phyloP scores from a whole-genome alignment of 2,888 invertebrate species.

The Apantesis nais region DNA sequence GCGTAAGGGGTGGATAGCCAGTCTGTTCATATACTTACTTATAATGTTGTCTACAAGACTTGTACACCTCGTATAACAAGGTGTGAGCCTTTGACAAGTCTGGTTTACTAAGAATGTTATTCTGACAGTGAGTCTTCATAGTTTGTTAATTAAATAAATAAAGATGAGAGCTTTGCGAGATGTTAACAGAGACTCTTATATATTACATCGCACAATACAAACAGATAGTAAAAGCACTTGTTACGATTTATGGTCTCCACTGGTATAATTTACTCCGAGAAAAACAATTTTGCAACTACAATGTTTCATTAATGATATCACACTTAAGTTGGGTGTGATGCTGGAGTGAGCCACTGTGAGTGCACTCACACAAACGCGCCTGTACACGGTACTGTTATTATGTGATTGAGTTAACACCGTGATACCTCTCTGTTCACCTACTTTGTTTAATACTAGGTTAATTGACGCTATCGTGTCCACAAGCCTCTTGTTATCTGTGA shows the following conservation, averaged over 20 bases:
- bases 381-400: not conserved
- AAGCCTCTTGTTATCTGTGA: not conserved
- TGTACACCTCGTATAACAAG: too few species aligned
- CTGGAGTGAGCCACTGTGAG: not conserved
- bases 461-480: slow-evolving; percentile 4
- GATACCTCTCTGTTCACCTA: slow-evolving; percentile 1
- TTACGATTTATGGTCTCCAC: not conserved
- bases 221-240: not conserved
- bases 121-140: too few species aligned
- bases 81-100: too few species aligned
- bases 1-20: too few species aligned
- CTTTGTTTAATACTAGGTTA: slow-evolving; percentile 5
- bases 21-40: too few species aligned
- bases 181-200: not conserved
- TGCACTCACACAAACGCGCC: not conserved
- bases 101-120: too few species aligned
- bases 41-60: too few species aligned
- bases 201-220: not conserved
- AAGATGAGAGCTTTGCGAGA: too few species aligned
- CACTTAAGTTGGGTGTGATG: not conserved
- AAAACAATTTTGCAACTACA: not conserved
- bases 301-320: not conserved
- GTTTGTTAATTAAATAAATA: too few species aligned
- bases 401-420: not conserved
- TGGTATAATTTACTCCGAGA: not conserved